Base-by-base conservation (phyloP, 2,113 vertebrate species). In the Struthio camelus region DNA sequence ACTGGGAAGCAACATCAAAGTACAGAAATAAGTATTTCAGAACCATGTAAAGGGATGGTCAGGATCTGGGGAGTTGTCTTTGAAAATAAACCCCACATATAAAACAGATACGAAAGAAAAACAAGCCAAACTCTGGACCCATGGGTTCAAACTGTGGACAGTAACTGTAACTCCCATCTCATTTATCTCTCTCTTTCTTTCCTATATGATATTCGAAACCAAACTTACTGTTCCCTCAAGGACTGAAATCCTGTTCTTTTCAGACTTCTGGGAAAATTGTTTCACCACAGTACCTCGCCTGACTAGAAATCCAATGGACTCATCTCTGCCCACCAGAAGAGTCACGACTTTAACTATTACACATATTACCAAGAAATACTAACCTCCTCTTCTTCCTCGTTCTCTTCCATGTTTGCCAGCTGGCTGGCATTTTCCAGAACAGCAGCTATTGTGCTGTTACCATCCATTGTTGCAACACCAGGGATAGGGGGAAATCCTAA, bases 401-500 rank as follows among this genome's bases (percentile, higher is more conserved):
- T 79, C 23, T 96, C 97, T 50, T 98, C 98, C 19, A 98, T 94
- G 20, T 98, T 94, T 56, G 97, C 97, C 42, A 99, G 97, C 67
- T 98, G 98, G 91, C 94, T 98, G 58, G 99, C 99, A 40, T 96
- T 98, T 94, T 99, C 98, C 85, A 99, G 96, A 66, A 98, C 98
- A 10, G 98, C 98, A 65, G 98, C 96, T 27, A 99, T 95, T 9
- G 95, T 94, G 65, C 97, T 97, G 67, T 98, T 97, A 71, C 98
- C 98, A 3, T 96, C 97, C 10, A 42, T 23, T 3, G 96, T 59
- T 30, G 92, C 98, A 97, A 99, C 96, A 58, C 99, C 99, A 69
- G 99, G 99, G 95, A 99, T 99, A 6, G 99, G 98, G 84, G 99
- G 99, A 96, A 99, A 99, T 20, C 99, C 99, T 99, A 97, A 23